Conservation (phyloP, 2,888 invertebrate genomes). For the Drosophila differens region DNA sequence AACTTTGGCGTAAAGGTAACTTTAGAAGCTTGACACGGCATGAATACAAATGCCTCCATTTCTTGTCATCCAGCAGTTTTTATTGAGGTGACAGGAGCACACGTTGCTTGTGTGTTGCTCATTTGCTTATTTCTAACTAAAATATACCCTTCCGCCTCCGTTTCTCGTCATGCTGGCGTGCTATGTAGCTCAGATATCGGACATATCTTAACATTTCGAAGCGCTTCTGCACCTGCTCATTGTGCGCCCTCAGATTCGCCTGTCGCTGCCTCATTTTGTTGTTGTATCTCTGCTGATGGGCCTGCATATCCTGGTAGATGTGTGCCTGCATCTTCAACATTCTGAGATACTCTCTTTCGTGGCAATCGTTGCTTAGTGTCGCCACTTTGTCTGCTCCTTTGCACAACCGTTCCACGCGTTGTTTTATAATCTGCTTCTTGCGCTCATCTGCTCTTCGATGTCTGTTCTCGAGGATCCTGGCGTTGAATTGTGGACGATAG, state of each 20-base stretch:
- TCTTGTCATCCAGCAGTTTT: not conserved
- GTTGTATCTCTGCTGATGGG: conserved; percentile 20
- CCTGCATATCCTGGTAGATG: conserved; percentile 23
- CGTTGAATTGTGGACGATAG: conserved; percentile 7
- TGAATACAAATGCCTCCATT: conserved; percentile 27
- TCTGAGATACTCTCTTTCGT: not conserved
- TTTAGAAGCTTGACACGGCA: conserved; percentile 34
- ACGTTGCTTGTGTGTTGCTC: conserved; percentile 2
- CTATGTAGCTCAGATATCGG: conserved; percentile 30
- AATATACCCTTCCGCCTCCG: conserved; percentile 39
- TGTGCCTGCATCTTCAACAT: not conserved
- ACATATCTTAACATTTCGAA: conserved; percentile 21
- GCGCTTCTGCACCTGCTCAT: conserved; percentile 22
- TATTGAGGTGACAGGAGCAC: conserved; percentile 19
- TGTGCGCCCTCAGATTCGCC: conserved; percentile 18
- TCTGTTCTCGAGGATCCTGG: not conserved
- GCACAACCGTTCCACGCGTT: conserved; percentile 6
- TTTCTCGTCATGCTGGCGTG: conserved; percentile 21
- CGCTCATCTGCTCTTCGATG: conserved; percentile 13
- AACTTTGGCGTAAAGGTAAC: conserved; percentile 25
- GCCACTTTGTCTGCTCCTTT: not conserved
- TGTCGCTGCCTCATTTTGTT: not conserved
- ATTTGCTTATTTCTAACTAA: conserved; percentile 17
- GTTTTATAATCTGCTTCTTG: not conserved
- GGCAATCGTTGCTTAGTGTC: not conserved